Base-by-base conservation (phyloP, 1,140 invertebrate species). In the Caenorhabditis inopinata region DNA sequence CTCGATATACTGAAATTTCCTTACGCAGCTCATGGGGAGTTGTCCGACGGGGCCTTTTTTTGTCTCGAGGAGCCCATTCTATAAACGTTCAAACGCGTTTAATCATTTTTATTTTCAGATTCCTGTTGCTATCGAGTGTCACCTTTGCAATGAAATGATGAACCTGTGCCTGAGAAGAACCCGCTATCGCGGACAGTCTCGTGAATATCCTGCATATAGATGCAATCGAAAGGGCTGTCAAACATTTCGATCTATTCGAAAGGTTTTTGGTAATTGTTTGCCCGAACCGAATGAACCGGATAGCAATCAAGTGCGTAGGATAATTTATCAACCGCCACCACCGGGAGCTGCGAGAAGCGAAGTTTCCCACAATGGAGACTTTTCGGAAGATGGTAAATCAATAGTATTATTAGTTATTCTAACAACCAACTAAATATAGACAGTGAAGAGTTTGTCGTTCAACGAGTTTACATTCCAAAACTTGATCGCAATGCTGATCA, bases 161-260 rank as follows among this genome's bases (percentile, higher is more conserved):
- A 78, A 78, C 12, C 25, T 78, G 76, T 78, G 76, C 25, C 38
- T 58, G 16, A 51, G 76, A 27, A 45, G 53, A 53, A 62, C 35
- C 47, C 49, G 53, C 7, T 78, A 78, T 53, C 29, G 53, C 6
- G 35, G 35, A 16, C 29, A 78, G 35, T 12, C 9, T 23, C 76
- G 76, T 5, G 76, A 78, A n/a, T 78, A 78, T 35, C 51, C 76
- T 2, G 76, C 76, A 5, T 78, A 78, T 35, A 29, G 76, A 23
- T 78, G 76, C 53, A 42, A 58, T 16, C 51, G 76, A 45, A 78
- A 78, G 21, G 76, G 76, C 16, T 78, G 76, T 32, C 76, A 78
- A 53, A 78, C 76, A 12, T 78, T 78, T 32, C 49, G 76, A 29
- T 51, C 76, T 3, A 78, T 78, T 29, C 29, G 76, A 27, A 78